A percentile compares a stretch with the other conserved stretches of the same genome.
Conservation (phyloP, 1,140 invertebrate genomes). For the Diploscapter pachys region DNA sequence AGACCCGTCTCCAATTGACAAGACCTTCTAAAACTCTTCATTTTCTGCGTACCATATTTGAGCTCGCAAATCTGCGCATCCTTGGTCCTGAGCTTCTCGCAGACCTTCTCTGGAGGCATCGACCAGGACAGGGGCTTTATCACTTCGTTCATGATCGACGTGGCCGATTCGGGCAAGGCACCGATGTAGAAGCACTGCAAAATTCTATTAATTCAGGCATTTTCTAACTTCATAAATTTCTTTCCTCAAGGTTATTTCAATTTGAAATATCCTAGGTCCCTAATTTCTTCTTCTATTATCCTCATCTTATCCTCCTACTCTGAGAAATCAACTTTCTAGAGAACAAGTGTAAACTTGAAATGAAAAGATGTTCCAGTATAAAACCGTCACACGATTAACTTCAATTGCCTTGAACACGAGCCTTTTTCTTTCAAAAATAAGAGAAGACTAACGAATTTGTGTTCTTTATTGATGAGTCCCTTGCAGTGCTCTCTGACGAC, state of each 20-base stretch:
- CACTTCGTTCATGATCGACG: conserved; percentile 87
- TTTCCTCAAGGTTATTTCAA: too few relatives aligned
- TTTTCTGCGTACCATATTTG: conserved; percentile 74
- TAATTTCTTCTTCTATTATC: too few relatives aligned
- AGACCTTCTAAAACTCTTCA: too few relatives aligned
- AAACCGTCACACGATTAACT: conserved; percentile 9
- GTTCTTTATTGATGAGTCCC: conserved; percentile 75
- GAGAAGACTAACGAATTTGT: conserved; percentile 79
- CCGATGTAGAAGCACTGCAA: conserved; percentile 91
- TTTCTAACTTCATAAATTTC: too few relatives aligned
- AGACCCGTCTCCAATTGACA: too few relatives aligned
- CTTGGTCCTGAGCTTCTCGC: conserved; percentile 87
- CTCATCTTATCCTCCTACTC: too few relatives aligned
- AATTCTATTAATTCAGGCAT: not conserved
- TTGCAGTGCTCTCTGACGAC: conserved; percentile 83
- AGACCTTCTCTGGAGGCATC: conserved; percentile 89
- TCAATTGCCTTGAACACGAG: conserved; percentile 6
- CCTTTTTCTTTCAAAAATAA: conserved; percentile 12
- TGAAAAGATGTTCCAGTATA: not conserved
- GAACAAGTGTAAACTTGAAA: not conserved
- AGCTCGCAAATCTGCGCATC: conserved; percentile 85
- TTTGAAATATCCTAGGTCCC: too few relatives aligned
- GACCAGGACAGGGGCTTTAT: conserved; percentile 90
- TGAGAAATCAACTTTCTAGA: too few relatives aligned
- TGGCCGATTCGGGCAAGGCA: conserved; percentile 90